phyloP scores from a whole-genome alignment of 1,140 invertebrate genomes.

The Calliopsis andreniformis region DNA sequence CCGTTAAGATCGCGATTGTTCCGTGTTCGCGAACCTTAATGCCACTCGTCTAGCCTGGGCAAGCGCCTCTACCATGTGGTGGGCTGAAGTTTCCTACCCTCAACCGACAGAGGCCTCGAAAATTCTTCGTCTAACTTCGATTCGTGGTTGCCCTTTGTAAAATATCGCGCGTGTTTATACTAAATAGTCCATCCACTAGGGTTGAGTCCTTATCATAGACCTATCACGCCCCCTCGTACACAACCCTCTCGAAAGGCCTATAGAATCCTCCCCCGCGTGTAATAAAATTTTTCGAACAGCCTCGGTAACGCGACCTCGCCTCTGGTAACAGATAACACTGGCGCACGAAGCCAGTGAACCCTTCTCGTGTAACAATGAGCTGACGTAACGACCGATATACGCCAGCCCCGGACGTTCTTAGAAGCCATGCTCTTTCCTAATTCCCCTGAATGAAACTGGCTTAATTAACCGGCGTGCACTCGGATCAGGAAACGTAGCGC shows the following conservation, averaged over 20 bases:
- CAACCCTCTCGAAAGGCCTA: neutral
- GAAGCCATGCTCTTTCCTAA: neutral
- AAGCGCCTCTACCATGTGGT: neutral
- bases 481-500: constrained; percentile 2
- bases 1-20: constrained; percentile 72
- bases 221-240: neutral
- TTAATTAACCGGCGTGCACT: constrained; percentile 24
- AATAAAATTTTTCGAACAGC: neutral
- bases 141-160: no score
- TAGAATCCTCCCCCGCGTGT: neutral
- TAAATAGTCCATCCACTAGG: no score
- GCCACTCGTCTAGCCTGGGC: constrained; percentile 1
- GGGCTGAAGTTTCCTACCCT: neutral
- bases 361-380: constrained; percentile 32
- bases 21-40: constrained; percentile 51
- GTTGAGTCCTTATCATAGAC: neutral
- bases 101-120: neutral
- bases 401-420: constrained; percentile 14
- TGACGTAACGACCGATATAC: neutral
- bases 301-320: neutral
- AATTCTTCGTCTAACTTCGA: neutral
- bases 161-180: no score
- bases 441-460: constrained; percentile 21
- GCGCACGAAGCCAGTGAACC: constrained; percentile 31
- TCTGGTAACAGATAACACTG: neutral